Evolutionary conservation across 1,140 invertebrate species (phyloP).

Genomic region (Ceratitis capitata): DNA sequence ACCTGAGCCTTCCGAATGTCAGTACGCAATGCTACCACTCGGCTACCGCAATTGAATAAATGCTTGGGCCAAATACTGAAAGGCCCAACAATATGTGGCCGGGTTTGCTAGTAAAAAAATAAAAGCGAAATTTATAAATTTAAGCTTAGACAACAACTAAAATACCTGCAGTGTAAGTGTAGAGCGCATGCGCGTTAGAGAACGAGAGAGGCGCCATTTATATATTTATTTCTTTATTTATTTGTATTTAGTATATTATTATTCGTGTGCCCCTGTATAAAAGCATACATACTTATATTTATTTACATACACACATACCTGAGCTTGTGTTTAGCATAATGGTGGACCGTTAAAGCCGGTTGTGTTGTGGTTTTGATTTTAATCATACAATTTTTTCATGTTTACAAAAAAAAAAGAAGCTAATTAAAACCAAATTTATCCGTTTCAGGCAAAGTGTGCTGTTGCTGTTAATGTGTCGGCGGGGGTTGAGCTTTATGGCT

Average conservation of each 20-base stretch:
- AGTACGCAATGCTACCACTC: too few relatives aligned
- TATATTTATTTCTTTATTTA: neutral
- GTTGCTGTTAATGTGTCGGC: neutral
- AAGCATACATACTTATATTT: neutral
- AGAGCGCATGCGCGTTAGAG: neutral
- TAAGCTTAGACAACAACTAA: neutral
- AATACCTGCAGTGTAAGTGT: neutral
- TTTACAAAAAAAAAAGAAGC: neutral
- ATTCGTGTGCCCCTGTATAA: too few relatives aligned
- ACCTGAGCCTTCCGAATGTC: too few relatives aligned
- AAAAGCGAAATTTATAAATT: neutral
- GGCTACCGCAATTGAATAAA: too few relatives aligned
- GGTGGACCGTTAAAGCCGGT: neutral
- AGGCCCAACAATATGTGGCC: neutral
- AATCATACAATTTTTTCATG: conserved; percentile 18
- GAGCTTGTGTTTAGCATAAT: neutral
- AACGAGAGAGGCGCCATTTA: neutral
- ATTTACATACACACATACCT: neutral
- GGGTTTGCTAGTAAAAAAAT: neutral
- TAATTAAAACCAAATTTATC: neutral
- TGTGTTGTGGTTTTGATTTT: conserved; percentile 5
- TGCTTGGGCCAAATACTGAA: too few relatives aligned
- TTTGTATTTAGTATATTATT: too few relatives aligned
- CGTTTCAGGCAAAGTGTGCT: neutral
- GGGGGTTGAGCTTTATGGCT: neutral